Evolutionary conservation across 2,888 invertebrate species (phyloP).

Genomic region (Cryptophagus acutangulus): DNA sequence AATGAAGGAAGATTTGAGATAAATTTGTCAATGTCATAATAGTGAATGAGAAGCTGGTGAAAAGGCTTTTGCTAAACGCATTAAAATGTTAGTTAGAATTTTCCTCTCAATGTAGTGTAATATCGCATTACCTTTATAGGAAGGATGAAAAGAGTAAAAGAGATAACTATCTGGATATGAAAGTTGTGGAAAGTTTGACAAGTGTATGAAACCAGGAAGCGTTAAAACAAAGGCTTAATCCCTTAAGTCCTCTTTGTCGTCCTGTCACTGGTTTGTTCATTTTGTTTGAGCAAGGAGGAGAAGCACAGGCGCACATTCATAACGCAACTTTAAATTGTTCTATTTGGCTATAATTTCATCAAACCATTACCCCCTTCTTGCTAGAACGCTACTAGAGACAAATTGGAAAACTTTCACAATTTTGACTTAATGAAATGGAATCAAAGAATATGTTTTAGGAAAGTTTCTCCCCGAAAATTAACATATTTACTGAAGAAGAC

Average conservation of each 20-base stretch:
- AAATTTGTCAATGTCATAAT: too few relatives aligned
- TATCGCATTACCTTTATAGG: too few relatives aligned
- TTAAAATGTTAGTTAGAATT: too few relatives aligned
- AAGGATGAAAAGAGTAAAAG: too few relatives aligned
- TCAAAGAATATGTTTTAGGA: slow-evolving; percentile 16
- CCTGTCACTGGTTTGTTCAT: slow-evolving; percentile 16
- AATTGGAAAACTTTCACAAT: slow-evolving; percentile 25
- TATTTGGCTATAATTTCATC: slow-evolving; percentile 25
- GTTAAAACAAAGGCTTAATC: slow-evolving; percentile 25
- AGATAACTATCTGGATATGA: too few relatives aligned
- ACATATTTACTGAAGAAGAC: slow-evolving; percentile 14
- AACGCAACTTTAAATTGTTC: slow-evolving; percentile 22
- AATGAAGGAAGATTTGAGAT: too few relatives aligned
- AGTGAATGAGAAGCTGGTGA: too few relatives aligned
- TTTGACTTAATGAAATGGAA: slow-evolving; percentile 22
- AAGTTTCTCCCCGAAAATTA: slow-evolving; percentile 13
- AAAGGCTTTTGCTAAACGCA: too few relatives aligned
- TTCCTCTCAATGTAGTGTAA: too few relatives aligned
- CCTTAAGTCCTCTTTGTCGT: slow-evolving; percentile 23
- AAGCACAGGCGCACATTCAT: too few relatives aligned
- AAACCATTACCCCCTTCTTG: slow-evolving; percentile 15
- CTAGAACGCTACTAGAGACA: slow-evolving; percentile 14
- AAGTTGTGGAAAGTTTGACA: slow-evolving; percentile 19
- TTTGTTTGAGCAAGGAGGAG: slow-evolving; percentile 12
- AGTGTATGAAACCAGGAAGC: slow-evolving; percentile 24